These are phyloP conservation scores for Rhingia rostrata DNA, from an alignment of 2,888 invertebrate genomes.

Conservation along the genomic window DNA sequence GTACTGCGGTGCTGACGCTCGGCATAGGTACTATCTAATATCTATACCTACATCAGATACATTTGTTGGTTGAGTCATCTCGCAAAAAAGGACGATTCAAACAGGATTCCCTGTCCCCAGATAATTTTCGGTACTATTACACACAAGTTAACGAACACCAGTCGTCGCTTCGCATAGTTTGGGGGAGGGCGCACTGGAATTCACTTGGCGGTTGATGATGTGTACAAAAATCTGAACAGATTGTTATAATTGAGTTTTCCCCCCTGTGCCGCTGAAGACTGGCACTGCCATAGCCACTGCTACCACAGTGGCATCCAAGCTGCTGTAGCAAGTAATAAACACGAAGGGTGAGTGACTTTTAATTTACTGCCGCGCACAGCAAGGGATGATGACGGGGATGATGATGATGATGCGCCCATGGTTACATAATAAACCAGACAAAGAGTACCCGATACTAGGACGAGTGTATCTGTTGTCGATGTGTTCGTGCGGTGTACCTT, in stretches of 20 bases:
- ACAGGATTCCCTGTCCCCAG: slow-evolving; percentile 41
- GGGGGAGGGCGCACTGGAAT: slow-evolving; percentile 59
- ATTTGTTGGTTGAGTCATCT: slow-evolving; percentile 15
- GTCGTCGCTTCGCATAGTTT: slow-evolving; percentile 1
- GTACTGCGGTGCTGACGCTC: slow-evolving; percentile 1
- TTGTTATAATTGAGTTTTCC: slow-evolving; percentile 83
- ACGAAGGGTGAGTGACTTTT: slow-evolving; percentile 81
- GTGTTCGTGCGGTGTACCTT: slow-evolving; percentile 13
- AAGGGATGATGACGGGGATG: slow-evolving; percentile 44
- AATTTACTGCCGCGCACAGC: slow-evolving; percentile 79
- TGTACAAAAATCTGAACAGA: slow-evolving; percentile 82
- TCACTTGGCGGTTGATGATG: slow-evolving; percentile 75
- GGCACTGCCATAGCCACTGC: slow-evolving; percentile 39
- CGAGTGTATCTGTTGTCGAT: slow-evolving; percentile 20
- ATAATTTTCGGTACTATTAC: slow-evolving; percentile 38
- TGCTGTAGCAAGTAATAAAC: slow-evolving; percentile 52
- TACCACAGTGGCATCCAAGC: not conserved
- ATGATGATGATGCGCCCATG: slow-evolving; percentile 35
- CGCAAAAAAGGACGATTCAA: slow-evolving; percentile 34
- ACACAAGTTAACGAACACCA: slow-evolving; percentile 41
- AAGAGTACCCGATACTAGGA: not conserved
- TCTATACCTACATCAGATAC: not conserved
- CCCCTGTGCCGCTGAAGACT: slow-evolving; percentile 65
- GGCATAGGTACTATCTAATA: too few relatives aligned
- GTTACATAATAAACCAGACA: slow-evolving; percentile 33